These are phyloP conservation scores for Meiosimyza platycephala DNA, from an alignment of 2,888 invertebrate genomes.

Conservation along the genomic window DNA sequence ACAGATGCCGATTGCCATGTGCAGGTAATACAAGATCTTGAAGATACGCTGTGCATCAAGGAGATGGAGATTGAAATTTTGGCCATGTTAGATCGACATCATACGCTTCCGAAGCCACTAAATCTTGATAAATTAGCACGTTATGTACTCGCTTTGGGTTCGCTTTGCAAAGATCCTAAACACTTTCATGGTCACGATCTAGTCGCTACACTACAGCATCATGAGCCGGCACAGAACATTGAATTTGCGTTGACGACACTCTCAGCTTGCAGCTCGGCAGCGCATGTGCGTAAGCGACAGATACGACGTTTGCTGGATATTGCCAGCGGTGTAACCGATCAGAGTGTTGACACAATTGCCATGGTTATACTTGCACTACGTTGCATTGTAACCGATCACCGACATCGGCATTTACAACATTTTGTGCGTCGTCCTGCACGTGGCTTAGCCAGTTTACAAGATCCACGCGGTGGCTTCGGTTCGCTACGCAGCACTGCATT, in stretches of 20 bases:
- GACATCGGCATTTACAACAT: conserved; percentile 84
- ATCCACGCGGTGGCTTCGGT: conserved; percentile 86
- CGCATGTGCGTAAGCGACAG: conserved; percentile 84
- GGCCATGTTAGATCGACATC: conserved; percentile 84
- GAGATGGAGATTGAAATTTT: conserved; percentile 90
- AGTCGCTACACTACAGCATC: conserved; percentile 81
- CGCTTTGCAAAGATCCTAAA: conserved; percentile 85
- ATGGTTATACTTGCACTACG: conserved; percentile 87
- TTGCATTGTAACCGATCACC: conserved; percentile 87
- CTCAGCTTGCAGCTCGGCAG: conserved; percentile 85
- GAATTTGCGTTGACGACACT: conserved; percentile 85
- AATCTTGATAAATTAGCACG: conserved; percentile 74
- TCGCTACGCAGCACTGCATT: conserved; percentile 82
- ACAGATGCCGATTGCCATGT: conserved; percentile 65
- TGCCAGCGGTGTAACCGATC: conserved; percentile 82
- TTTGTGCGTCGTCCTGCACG: conserved; percentile 83
- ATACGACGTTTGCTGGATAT: conserved; percentile 83
- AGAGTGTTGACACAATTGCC: conserved; percentile 84
- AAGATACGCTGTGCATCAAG: conserved; percentile 77
- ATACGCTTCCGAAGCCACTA: conserved; percentile 80
- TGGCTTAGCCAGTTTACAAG: conserved; percentile 81
- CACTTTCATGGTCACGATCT: conserved; percentile 88
- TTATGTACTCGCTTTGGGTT: conserved; percentile 82
- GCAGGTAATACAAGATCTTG: conserved; percentile 65
- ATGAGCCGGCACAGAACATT: conserved; percentile 76